Evolutionary conservation across 2,888 invertebrate species (phyloP).

Genomic region (Napeogenes inachia): DNA sequence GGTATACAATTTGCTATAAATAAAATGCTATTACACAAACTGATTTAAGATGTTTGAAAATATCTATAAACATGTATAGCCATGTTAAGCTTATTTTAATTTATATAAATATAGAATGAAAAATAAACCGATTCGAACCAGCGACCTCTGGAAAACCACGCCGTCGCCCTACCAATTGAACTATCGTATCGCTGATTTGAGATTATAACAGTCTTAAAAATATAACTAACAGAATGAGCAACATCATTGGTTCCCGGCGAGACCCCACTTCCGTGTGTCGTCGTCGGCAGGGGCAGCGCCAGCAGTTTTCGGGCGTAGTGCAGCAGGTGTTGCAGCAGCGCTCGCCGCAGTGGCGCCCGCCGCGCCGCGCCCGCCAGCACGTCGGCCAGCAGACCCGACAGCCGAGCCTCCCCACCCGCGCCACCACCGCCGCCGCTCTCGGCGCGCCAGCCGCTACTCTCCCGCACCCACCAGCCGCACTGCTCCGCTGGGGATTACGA

Average conservation of each 20-base stretch:
- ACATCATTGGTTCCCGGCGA: constrained; percentile 16
- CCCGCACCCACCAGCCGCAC: constrained; percentile 48
- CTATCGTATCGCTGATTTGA: too few relatives aligned
- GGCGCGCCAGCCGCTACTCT: constrained; percentile 36
- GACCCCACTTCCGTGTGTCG: constrained; percentile 19
- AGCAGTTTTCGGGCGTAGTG: constrained; percentile 80
- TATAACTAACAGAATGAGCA: constrained; percentile 5
- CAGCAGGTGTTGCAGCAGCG: constrained; percentile 83
- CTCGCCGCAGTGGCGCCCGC: constrained; percentile 81
- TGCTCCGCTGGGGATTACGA: constrained; percentile 53
- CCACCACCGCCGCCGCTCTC: constrained; percentile 76
- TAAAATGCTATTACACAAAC: too few relatives aligned
- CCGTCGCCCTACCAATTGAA: too few relatives aligned
- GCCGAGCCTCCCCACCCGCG: constrained; percentile 78
- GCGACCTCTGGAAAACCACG: too few relatives aligned
- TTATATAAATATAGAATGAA: too few relatives aligned
- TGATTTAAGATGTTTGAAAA: too few relatives aligned
- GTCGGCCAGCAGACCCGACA: constrained; percentile 83
- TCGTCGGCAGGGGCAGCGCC: constrained; percentile 66
- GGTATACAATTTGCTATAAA: too few relatives aligned
- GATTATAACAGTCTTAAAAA: too few relatives aligned
- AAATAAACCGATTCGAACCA: too few relatives aligned
- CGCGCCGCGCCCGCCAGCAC: constrained; percentile 74
- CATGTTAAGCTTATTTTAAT: too few relatives aligned
- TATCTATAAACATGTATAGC: too few relatives aligned